Percentiles rank a stretch among this genome's conserved stretches.
Evolutionary conservation across 2,888 invertebrate species (phyloP).

Genomic region (Conus canariensis): DNA sequence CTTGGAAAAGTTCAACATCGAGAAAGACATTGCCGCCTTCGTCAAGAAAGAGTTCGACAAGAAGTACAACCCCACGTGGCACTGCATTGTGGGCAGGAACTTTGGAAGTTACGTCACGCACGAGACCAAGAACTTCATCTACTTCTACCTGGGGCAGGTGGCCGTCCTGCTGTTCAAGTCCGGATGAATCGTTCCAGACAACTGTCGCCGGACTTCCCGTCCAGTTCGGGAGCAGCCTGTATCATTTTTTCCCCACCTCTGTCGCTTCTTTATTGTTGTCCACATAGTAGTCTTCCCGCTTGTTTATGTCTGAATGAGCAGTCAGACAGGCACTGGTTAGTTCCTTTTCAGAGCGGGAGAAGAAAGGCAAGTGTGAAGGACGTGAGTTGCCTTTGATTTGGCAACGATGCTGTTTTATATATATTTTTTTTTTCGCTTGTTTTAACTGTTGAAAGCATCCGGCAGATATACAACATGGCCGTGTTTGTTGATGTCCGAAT

Average conservation of each 20-base stretch:
- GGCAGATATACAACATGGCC: too few species aligned
- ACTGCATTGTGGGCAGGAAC: slow-evolving; percentile 98
- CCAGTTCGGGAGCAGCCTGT: background rate
- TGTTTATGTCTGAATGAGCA: too few species aligned
- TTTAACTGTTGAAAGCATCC: too few species aligned
- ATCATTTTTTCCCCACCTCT: background rate
- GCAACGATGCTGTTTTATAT: too few species aligned
- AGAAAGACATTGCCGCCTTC: slow-evolving; percentile 99
- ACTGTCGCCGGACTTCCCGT: background rate
- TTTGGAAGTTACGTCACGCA: slow-evolving; percentile 89
- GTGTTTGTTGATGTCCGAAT: too few species aligned
- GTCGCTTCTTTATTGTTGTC: too few species aligned
- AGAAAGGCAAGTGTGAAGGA: too few species aligned
- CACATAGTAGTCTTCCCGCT: too few species aligned
- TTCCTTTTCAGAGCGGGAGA: too few species aligned
- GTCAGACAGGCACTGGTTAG: too few species aligned
- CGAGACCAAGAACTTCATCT: slow-evolving; percentile 99
- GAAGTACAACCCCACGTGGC: slow-evolving; percentile 99
- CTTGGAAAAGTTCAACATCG: slow-evolving; percentile 99
- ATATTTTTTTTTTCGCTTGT: too few species aligned
- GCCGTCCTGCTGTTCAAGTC: slow-evolving; percentile 99
- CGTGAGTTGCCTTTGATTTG: too few species aligned
- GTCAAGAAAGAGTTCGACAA: slow-evolving; percentile 99
- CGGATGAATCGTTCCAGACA: slow-evolving; percentile 81
- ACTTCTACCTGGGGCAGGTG: slow-evolving; percentile 99